These are phyloP conservation scores for Drosophila nr. medialis DNA, from an alignment of 2,888 invertebrate species.

Conservation along the genomic window DNA sequence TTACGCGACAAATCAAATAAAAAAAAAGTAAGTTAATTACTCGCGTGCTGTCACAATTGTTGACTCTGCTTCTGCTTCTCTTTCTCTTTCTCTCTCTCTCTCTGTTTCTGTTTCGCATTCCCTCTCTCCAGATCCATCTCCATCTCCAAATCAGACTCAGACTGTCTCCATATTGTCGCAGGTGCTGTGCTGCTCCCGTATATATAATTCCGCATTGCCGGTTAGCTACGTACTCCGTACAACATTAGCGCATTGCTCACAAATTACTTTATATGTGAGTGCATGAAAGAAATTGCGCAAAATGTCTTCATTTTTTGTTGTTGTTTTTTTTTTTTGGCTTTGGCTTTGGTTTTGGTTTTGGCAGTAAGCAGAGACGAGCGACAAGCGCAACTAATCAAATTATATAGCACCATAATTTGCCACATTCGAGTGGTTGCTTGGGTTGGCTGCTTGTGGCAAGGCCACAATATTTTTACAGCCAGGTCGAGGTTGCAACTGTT, in stretches of 20 bases:
- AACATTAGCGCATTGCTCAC: constrained; percentile 36
- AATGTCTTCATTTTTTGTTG: constrained; percentile 41
- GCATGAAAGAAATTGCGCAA: constrained; percentile 64
- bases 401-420: constrained; percentile 49
- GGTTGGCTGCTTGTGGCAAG: constrained; percentile 36
- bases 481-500: constrained; percentile 16
- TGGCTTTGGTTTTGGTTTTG: constrained; percentile 1
- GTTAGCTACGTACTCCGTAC: constrained; percentile 1
- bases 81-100: background rate
- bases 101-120: background rate
- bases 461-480: constrained; percentile 10
- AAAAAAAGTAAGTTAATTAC: constrained; percentile 70
- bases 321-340: background rate
- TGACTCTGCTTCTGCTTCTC: constrained; percentile 34
- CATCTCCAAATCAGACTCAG: background rate
- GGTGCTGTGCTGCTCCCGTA: constrained; percentile 3
- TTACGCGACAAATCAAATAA: constrained; percentile 64
- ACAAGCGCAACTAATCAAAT: constrained; percentile 63
- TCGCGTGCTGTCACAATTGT: constrained; percentile 74
- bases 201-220: constrained; percentile 68
- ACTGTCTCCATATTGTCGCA: constrained; percentile 5
- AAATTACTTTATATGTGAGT: constrained; percentile 31
- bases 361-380: constrained; percentile 18
- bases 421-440: constrained; percentile 52
- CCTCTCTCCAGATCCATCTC: background rate